phyloP scores from a whole-genome alignment of 2,797 vertebrate genomes.

The Poecilia gillii region DNA sequence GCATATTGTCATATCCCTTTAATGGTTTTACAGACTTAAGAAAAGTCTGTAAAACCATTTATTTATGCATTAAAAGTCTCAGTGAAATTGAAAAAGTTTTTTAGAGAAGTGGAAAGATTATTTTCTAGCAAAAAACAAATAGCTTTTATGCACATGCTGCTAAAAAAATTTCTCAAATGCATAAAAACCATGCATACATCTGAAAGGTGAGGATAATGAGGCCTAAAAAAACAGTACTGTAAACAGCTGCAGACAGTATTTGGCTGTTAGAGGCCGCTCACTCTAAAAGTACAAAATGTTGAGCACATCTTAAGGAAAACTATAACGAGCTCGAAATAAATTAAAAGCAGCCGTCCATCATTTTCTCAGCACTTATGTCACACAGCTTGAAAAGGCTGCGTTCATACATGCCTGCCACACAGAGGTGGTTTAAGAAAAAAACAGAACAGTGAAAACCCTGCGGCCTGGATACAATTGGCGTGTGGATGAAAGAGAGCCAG shows the following conservation, averaged over 20 bases:
- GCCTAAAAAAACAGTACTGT: background rate
- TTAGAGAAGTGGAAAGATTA: background rate
- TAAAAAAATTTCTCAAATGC: background rate
- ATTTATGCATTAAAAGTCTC: background rate
- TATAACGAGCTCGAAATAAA: constrained; percentile 3
- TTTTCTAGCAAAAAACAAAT: background rate
- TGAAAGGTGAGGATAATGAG: constrained; percentile 5
- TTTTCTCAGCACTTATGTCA: constrained; percentile 13
- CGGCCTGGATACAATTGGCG: constrained; percentile 55
- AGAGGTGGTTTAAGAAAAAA: constrained; percentile 29
- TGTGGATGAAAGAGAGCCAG: constrained; percentile 59
- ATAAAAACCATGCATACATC: background rate
- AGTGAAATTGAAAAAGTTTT: background rate
- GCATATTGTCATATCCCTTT: background rate
- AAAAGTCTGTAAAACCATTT: no score
- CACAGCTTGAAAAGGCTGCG: constrained; percentile 29
- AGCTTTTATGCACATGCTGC: background rate
- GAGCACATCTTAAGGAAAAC: background rate
- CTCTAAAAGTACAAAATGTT: background rate
- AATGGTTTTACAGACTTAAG: background rate
- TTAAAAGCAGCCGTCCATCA: constrained; percentile 31
- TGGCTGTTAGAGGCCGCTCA: background rate
- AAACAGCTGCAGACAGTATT: constrained; percentile 1
- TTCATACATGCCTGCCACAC: constrained; percentile 28
- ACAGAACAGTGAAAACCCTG: constrained; percentile 22